Percentiles rank a stretch among this genome's conserved stretches.
These are phyloP conservation scores for Latheticus oryzae DNA, from an alignment of 2,888 invertebrate genomes.

Conservation along the genomic window DNA sequence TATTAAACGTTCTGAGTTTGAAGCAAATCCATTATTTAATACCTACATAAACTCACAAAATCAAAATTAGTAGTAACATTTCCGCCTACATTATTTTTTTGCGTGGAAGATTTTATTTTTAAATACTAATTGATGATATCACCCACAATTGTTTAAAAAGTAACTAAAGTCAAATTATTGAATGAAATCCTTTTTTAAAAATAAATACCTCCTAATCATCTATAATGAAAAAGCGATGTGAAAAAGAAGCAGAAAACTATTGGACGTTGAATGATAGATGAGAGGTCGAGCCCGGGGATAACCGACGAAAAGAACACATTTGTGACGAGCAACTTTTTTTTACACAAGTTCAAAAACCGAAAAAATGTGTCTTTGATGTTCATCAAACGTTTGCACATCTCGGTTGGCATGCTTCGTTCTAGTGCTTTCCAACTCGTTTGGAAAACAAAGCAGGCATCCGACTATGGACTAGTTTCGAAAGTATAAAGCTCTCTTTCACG, in stretches of 20 bases:
- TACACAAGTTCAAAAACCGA: slow-evolving; percentile 44
- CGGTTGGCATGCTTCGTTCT: slow-evolving; percentile 51
- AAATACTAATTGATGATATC: no score
- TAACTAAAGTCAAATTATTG: no score
- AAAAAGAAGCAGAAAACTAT: slow-evolving; percentile 49
- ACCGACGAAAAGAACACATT: slow-evolving; percentile 45
- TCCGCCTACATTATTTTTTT: no score
- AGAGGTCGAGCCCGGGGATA: slow-evolving; percentile 40
- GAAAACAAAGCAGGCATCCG: slow-evolving; percentile 56
- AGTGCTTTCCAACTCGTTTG: slow-evolving; percentile 51
- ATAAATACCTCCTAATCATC: not conserved
- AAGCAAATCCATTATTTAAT: no score
- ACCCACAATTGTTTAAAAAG: not conserved
- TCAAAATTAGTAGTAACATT: no score
- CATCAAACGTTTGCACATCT: slow-evolving; percentile 53
- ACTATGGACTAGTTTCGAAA: slow-evolving; percentile 46
- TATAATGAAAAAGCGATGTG: slow-evolving; percentile 11
- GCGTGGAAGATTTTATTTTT: no score
- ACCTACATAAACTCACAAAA: no score
- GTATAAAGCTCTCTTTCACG: slow-evolving; percentile 42
- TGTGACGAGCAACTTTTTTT: slow-evolving; percentile 47
- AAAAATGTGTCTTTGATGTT: slow-evolving; percentile 58
- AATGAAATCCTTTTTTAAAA: no score
- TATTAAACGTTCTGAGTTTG: no score
- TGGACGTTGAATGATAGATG: slow-evolving; percentile 52